A percentile compares a stretch with the other conserved stretches of the same genome.
Conservation (phyloP, 2,797 vertebrate species). For the Cossypha caffra region DNA sequence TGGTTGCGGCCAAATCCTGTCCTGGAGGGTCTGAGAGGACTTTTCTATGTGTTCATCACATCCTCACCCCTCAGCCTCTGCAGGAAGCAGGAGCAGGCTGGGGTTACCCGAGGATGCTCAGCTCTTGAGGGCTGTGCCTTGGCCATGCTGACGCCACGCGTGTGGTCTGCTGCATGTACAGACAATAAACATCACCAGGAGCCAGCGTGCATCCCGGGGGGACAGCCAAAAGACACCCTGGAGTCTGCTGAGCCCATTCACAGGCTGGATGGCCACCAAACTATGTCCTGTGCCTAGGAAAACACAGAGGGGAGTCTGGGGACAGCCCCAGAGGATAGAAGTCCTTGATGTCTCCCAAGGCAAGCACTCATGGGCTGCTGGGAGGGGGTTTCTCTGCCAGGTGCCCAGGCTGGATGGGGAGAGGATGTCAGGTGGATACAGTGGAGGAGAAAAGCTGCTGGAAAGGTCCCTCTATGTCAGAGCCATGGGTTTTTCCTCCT, state of each 20-base stretch:
- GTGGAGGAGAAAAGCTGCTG: background rate
- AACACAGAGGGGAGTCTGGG: background rate
- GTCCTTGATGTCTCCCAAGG: background rate
- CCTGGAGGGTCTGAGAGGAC: background rate
- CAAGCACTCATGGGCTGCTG: accelerated
- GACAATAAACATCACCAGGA: background rate
- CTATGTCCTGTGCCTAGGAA: background rate
- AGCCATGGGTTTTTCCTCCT: background rate
- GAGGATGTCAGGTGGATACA: accelerated
- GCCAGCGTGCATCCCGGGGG: background rate
- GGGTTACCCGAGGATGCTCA: background rate
- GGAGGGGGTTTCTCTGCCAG: background rate
- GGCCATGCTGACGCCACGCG: accelerated
- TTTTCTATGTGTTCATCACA: background rate
- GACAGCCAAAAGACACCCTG: background rate
- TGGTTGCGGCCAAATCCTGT: background rate
- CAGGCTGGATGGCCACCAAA: background rate
- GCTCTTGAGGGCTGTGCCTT: background rate
- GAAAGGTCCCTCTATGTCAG: accelerated
- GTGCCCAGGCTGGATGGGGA: background rate
- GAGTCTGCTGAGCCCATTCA: background rate
- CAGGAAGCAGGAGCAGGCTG: background rate
- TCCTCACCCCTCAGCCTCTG: background rate
- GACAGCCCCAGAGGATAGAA: background rate
- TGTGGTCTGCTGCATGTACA: background rate